Percentiles rank a stretch among this genome's conserved stretches.
Evolutionary conservation across 2,888 invertebrate species (phyloP).

Genomic region (Cyclophora punctaria): DNA sequence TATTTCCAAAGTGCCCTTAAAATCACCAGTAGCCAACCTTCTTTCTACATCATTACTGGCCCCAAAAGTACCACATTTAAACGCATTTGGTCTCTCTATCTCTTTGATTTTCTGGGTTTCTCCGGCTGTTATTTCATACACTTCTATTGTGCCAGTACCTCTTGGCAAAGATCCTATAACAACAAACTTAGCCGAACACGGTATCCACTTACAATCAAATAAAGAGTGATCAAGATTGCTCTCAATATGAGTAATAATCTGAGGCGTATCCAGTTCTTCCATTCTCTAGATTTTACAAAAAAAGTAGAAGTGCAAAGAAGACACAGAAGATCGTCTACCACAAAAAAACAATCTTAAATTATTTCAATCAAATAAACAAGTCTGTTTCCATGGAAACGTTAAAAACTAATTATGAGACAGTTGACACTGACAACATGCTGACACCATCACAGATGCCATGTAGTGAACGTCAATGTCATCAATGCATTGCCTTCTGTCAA

Average conservation of each 20-base stretch:
- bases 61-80: slow-evolving; percentile 96
- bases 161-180: slow-evolving; percentile 89
- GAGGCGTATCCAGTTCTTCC: slow-evolving; percentile 82
- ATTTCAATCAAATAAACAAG: slow-evolving; percentile 25
- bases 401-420: too few species aligned
- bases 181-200: slow-evolving; percentile 94
- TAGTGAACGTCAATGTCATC: too few species aligned
- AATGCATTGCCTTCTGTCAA: too few species aligned
- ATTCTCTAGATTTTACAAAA: slow-evolving; percentile 15
- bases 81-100: slow-evolving; percentile 86
- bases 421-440: too few species aligned
- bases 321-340: too few species aligned
- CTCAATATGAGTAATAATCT: slow-evolving; percentile 91
- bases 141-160: slow-evolving; percentile 89
- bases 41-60: slow-evolving; percentile 88
- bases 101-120: slow-evolving; percentile 81
- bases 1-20: slow-evolving; percentile 87
- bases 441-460: too few species aligned
- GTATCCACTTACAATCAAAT: slow-evolving; percentile 97
- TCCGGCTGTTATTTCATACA: slow-evolving; percentile 84
- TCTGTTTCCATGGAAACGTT: slow-evolving; percentile 41
- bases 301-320: too few species aligned
- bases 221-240: slow-evolving; percentile 88
- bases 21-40: slow-evolving; percentile 92
- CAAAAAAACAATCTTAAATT: neutral